These are phyloP conservation scores for Anseranas semipalmata DNA, from an alignment of 2,113 vertebrate species.

Conservation along the genomic window DNA sequence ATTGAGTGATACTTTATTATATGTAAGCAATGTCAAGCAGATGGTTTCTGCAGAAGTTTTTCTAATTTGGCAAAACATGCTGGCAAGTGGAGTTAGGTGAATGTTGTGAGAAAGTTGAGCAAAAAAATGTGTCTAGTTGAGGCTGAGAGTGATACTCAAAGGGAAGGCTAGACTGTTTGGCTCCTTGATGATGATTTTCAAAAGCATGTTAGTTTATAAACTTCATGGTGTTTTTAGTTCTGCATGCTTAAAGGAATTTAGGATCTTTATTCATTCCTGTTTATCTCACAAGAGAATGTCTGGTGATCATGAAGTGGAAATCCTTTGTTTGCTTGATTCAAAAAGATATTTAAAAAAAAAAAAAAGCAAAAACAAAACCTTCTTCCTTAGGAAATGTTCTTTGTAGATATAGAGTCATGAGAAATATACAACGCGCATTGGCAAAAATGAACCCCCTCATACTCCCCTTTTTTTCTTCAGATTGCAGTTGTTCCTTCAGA, in stretches of 20 bases:
- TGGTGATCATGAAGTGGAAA: neutral
- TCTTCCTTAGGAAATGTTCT: neutral
- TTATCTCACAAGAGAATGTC: conserved; percentile 9
- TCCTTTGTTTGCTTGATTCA: conserved; percentile 13
- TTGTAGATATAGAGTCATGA: neutral
- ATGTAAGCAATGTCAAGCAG: conserved; percentile 43
- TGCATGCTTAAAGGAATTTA: neutral
- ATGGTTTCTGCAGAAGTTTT: conserved; percentile 61
- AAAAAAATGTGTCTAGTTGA: neutral
- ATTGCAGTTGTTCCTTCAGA: neutral
- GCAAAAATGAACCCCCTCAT: rapidly evolving
- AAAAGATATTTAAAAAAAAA: neutral
- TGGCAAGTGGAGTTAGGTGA: conserved; percentile 51
- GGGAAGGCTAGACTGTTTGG: conserved; percentile 31
- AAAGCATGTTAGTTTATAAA: conserved; percentile 29
- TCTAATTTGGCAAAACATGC: conserved; percentile 30
- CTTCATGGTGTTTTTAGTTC: neutral
- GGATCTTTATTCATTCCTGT: conserved; percentile 9
- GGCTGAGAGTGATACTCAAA: neutral
- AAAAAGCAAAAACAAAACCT: neutral
- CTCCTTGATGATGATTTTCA: neutral
- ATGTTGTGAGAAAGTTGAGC: neutral
- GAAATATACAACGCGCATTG: neutral
- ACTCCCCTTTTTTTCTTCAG: neutral
- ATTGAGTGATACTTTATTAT: neutral